These are phyloP conservation scores for Drosophila erecta DNA, from an alignment of 1,140 invertebrate species.

Conservation along the genomic window DNA sequence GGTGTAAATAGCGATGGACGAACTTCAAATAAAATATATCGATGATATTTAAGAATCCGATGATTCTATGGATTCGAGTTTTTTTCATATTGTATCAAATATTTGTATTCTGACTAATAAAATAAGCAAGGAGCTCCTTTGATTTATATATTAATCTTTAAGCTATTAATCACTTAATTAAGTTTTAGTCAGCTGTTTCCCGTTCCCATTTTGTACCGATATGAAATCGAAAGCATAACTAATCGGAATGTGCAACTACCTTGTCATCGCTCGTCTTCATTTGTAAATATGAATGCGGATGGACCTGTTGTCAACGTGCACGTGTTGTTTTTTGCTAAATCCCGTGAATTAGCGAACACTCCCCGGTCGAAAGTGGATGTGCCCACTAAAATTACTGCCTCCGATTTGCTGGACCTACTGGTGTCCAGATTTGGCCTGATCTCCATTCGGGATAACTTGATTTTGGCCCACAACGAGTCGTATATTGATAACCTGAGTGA, in stretches of 20 bases:
- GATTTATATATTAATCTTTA: too few species aligned
- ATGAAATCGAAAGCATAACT: not conserved
- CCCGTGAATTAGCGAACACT: conserved; percentile 90
- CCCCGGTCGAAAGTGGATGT: conserved; percentile 86
- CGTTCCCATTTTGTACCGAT: not conserved
- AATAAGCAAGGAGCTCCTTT: too few species aligned
- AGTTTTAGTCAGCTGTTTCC: not conserved
- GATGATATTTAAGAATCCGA: not conserved
- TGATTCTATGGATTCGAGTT: not conserved
- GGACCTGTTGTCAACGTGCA: conserved; percentile 85
- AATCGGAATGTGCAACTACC: not conserved
- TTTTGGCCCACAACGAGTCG: conserved; percentile 93
- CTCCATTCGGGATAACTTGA: conserved; percentile 89
- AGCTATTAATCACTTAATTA: not conserved
- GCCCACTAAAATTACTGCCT: conserved; percentile 85
- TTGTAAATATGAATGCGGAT: conserved; percentile 39
- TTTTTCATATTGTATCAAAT: too few species aligned
- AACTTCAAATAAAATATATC: not conserved
- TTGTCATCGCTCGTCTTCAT: conserved; percentile 6
- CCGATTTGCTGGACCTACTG: conserved; percentile 86
- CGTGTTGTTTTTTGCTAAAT: conserved; percentile 94
- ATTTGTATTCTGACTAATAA: too few species aligned
- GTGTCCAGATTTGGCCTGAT: conserved; percentile 88
- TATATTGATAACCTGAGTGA: conserved; percentile 87
- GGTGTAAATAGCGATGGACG: conserved; percentile 13